These are phyloP conservation scores for Edolisoma coerulescens DNA, from an alignment of 2,113 vertebrate genomes.

Conservation along the genomic window DNA sequence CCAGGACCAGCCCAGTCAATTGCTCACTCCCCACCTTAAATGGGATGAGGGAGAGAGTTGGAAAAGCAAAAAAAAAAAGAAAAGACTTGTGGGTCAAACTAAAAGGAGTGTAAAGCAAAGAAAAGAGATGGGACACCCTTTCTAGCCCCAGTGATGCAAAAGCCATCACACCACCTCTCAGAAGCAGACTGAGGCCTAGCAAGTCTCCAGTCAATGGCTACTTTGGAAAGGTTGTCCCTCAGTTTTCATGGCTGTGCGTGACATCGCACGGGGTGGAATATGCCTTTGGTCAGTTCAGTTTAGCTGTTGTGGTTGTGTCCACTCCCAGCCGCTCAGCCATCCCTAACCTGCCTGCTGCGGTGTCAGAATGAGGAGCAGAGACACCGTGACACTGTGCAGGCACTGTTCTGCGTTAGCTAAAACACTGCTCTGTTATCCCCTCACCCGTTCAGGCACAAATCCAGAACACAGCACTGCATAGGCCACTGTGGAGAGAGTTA, in stretches of 20 bases:
- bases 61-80: background rate
- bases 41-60: background rate
- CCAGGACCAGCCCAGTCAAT: background rate
- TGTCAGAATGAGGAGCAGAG: background rate
- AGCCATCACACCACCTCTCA: background rate
- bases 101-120: background rate
- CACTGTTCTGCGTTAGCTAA: background rate
- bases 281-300: background rate
- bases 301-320: background rate
- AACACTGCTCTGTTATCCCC: background rate
- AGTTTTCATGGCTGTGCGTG: background rate
- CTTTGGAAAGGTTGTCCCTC: background rate
- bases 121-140: background rate
- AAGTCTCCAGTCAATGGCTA: background rate
- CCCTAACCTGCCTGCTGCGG: rapidly evolving
- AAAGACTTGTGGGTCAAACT: background rate
- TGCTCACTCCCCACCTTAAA: background rate
- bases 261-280: rapidly evolving
- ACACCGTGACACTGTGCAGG: too few species aligned
- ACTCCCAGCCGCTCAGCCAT: background rate
- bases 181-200: background rate
- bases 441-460: background rate
- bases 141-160: background rate
- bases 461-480: background rate
- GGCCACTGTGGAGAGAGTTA: background rate